Conservation (phyloP, 2,888 invertebrate species). For the Bombylius major region DNA sequence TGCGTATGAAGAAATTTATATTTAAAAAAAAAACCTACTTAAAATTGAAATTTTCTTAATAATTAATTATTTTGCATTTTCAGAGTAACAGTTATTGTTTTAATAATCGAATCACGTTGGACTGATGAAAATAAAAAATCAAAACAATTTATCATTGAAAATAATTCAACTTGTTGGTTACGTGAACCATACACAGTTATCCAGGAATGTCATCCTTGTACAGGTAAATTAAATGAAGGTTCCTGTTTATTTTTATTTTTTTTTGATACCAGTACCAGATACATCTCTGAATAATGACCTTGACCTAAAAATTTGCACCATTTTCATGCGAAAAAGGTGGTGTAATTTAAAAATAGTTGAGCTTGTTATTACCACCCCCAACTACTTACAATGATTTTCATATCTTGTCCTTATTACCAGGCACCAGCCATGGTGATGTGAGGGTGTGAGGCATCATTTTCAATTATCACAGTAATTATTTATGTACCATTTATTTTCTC, state of each 20-base stretch:
- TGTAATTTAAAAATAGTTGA: too few species aligned
- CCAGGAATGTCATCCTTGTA: constrained; percentile 74
- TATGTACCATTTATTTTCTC: neutral
- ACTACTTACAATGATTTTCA: too few species aligned
- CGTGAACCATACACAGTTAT: constrained; percentile 58
- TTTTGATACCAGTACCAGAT: neutral
- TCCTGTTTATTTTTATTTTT: neutral
- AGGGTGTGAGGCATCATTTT: too few species aligned
- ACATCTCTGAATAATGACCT: too few species aligned
- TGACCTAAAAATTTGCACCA: too few species aligned
- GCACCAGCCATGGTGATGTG: too few species aligned
- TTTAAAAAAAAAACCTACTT: too few species aligned
- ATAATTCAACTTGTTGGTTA: constrained; percentile 66
- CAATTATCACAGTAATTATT: too few species aligned
- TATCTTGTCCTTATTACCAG: too few species aligned
- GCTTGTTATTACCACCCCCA: too few species aligned
- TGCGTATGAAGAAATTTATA: neutral
- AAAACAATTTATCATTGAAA: constrained; percentile 56
- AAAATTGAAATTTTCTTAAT: neutral
- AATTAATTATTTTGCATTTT: neutral
- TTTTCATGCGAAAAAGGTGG: too few species aligned
- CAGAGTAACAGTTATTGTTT: constrained; percentile 66
- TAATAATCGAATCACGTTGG: constrained; percentile 70
- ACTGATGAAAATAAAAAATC: constrained; percentile 45
- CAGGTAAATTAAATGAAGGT: constrained; percentile 40